These are phyloP conservation scores for Hoplostethus mediterraneus DNA, from an alignment of 2,797 vertebrate species.

Conservation along the genomic window DNA sequence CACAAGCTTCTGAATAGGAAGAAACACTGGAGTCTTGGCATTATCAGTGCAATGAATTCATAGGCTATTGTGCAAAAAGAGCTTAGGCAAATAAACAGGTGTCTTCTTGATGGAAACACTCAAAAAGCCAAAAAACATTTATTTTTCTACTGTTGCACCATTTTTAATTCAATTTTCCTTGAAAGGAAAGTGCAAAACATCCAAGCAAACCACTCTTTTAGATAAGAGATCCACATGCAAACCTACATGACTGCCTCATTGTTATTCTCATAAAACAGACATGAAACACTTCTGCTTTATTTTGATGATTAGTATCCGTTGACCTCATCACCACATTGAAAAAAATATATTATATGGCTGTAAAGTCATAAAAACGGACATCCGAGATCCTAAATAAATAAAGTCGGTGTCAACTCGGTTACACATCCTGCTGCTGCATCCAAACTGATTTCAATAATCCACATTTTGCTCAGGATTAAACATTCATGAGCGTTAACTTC, in stretches of 20 bases:
- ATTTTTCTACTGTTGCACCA: conserved; percentile 1
- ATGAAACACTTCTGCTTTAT: conserved; percentile 11
- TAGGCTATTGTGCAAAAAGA: conserved; percentile 43
- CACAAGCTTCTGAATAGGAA: conserved; percentile 34
- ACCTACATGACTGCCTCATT: conserved; percentile 6
- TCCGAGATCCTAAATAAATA: conserved; percentile 8
- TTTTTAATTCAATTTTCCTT: conserved; percentile 27
- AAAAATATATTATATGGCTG: not conserved
- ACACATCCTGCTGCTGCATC: conserved; percentile 22
- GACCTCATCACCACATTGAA: conserved; percentile 1
- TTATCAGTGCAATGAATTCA: conserved; percentile 60
- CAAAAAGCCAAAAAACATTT: not conserved
- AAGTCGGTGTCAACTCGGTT: conserved; percentile 19
- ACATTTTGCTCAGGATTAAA: conserved; percentile 52
- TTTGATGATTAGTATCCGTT: conserved; percentile 2
- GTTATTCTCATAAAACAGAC: conserved; percentile 20
- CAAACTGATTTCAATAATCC: conserved; percentile 61
- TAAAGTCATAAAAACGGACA: conserved; percentile 2
- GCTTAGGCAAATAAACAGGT: conserved; percentile 52
- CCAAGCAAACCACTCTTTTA: not conserved
- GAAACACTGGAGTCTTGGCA: conserved; percentile 36
- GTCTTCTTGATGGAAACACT: not conserved
- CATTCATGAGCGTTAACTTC: conserved; percentile 48
- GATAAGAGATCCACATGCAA: not conserved
- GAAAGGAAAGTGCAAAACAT: too few species aligned